Evolutionary conservation across 1,140 invertebrate species (phyloP), one percentile per base, ranked within the genome.

Genomic region (Anoplophora glabripennis): DNA sequence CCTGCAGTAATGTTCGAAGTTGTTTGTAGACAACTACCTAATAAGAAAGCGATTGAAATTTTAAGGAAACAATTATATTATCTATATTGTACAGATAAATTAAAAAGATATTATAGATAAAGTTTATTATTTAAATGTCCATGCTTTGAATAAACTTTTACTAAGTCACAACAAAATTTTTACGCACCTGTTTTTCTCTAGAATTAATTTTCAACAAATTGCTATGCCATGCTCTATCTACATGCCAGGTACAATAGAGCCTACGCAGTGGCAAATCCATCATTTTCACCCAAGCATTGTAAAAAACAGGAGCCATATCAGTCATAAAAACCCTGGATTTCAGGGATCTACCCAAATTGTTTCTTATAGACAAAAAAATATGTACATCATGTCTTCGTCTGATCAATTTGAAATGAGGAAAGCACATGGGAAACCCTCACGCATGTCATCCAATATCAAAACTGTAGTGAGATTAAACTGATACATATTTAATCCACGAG

Each of bases 381-480:
- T 41, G 15, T n/a, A n/a, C n/a, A n/a, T n/a, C n/a, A n/a, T n/a
- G n/a, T n/a, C n/a, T n/a, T n/a, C n/a, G n/a, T n/a, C n/a, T n/a
- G n/a, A n/a, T n/a, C n/a, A n/a, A 45, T 60, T 60, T 36, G 58
- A 54, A 18, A 60, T 37, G 1, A 45, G 15, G 18, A 60, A 60
- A 1, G 58, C 52, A 41, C 28, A 36, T 1, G 58, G 52, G 11
- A 36, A 56, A 4, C 58, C 58, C 28, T 56, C 15, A 1, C 58
- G 10, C 12, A 56, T 33, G 14, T 60, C 53, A 49, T 60, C 58
- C 12, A 60, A 14, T 21, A 48, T 21, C 28, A 60, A 11, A 35
- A 60, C 3, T 37, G 58, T 60, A 56, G 1, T 1, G 5, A 60
- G 38, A 8, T 60, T 18, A 56, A 60, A 60, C 1, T 40, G 21